Percentiles rank a stretch among this genome's conserved stretches.
Evolutionary conservation across 2,888 invertebrate genomes (phyloP).

Genomic region (Cheilosia variabilis): DNA sequence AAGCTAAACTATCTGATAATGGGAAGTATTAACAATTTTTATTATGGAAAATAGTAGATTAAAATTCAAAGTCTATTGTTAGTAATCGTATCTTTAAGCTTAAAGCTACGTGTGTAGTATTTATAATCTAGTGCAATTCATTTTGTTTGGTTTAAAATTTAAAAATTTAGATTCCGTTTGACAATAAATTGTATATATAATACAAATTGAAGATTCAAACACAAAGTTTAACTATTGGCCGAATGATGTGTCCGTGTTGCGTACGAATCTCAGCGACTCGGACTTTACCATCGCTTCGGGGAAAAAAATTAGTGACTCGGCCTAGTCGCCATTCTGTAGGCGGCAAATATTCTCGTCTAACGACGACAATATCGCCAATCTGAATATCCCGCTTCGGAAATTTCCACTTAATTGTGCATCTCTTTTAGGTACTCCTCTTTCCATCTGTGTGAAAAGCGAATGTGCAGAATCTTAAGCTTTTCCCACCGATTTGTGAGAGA

Average conservation of each 20-base stretch:
- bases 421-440: constrained; percentile 61
- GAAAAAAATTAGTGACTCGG: constrained; percentile 4
- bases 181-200: neutral
- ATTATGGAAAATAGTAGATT: neutral
- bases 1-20: neutral
- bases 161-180: too few relatives aligned
- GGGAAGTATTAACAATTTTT: neutral
- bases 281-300: constrained; percentile 1
- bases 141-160: neutral
- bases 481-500: constrained; percentile 28
- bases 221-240: constrained; percentile 8
- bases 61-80: neutral
- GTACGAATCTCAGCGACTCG: constrained; percentile 21
- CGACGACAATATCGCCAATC: constrained; percentile 29
- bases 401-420: constrained; percentile 66
- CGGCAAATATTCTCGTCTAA: constrained; percentile 13
- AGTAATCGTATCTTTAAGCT: neutral
- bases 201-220: neutral
- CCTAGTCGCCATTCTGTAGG: constrained; percentile 47
- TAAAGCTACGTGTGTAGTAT: neutral
- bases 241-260: constrained; percentile 69
- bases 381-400: constrained; percentile 18
- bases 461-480: constrained; percentile 31
- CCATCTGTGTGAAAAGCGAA: constrained; percentile 62
- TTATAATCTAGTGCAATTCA: neutral